phyloP scores from a whole-genome alignment of 92 coral and sea anemone species.

The Palythoa heliodiscus region DNA sequence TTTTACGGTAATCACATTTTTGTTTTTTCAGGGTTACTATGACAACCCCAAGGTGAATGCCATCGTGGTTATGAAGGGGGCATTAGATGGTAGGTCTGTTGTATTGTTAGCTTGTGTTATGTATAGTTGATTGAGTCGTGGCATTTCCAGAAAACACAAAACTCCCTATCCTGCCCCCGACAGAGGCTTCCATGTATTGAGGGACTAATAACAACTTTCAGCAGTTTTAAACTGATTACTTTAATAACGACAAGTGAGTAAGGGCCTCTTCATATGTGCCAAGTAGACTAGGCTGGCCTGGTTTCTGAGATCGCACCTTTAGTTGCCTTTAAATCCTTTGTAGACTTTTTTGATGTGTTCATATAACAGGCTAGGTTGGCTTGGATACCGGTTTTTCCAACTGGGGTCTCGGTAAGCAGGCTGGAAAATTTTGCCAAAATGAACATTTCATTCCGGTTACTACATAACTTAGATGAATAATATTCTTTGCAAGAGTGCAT shows the following conservation, averaged over 20 bases:
- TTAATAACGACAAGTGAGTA: no score
- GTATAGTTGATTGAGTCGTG: no score
- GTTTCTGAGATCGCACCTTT: neutral
- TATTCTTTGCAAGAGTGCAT: neutral
- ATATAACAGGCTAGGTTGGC: neutral
- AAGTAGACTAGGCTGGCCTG: no score
- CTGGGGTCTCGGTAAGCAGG: neutral
- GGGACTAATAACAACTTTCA: no score
- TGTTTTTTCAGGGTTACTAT: slow-evolving; percentile 75
- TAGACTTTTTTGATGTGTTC: neutral
- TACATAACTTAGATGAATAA: no score
- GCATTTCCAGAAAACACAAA: no score
- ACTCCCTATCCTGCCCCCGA: no score
- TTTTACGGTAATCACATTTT: neutral
- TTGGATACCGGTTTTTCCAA: neutral
- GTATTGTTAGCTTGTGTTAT: neutral
- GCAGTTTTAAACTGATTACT: neutral
- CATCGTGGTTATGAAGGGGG: slow-evolving; percentile 95
- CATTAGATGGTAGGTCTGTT: slow-evolving; percentile 73
- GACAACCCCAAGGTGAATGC: slow-evolving; percentile 99
- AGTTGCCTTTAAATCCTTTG: neutral
- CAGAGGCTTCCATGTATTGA: no score
- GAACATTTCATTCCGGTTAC: neutral
- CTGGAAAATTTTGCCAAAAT: neutral
- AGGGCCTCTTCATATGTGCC: neutral